phyloP scores from a whole-genome alignment of 2,113 vertebrate species.

The Eudyptes chrysolophus region DNA sequence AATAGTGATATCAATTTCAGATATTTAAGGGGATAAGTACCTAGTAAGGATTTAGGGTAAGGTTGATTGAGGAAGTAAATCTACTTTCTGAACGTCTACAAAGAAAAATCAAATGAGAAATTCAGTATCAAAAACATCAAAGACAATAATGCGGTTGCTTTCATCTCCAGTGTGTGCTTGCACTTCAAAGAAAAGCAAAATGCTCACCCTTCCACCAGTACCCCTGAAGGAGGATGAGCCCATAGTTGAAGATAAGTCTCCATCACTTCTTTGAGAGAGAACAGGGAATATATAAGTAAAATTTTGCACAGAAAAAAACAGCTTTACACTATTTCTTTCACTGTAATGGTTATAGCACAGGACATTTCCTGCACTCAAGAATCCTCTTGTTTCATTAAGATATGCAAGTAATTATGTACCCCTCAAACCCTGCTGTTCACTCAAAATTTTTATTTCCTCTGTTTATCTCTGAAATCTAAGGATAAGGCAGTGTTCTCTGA shows the following conservation, averaged over 20 bases:
- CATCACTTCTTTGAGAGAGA: conserved; percentile 45
- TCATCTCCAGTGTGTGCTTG: conserved; percentile 74
- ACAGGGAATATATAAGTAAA: background rate
- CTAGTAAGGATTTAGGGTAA: conserved; percentile 45
- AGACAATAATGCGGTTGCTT: conserved; percentile 78
- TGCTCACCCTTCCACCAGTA: conserved; percentile 62
- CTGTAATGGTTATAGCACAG: background rate
- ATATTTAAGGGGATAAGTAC: conserved; percentile 65
- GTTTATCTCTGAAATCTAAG: background rate
- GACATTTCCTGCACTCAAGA: background rate
- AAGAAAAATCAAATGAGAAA: conserved; percentile 77
- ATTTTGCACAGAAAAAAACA: background rate
- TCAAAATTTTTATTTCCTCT: background rate
- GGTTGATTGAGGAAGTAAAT: conserved; percentile 69
- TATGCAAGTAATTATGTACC: background rate
- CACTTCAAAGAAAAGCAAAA: conserved; percentile 79
- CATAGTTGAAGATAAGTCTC: conserved; percentile 53
- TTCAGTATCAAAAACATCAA: conserved; percentile 81
- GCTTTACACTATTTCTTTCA: background rate
- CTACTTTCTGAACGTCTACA: conserved; percentile 64
- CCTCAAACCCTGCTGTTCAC: background rate
- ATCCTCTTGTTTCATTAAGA: background rate
- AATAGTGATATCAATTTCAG: conserved; percentile 43
- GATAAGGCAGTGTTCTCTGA: background rate
- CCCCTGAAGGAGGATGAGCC: conserved; percentile 59